phyloP scores from a whole-genome alignment of 2,888 invertebrate species.

The Lumbricus terrestris region DNA sequence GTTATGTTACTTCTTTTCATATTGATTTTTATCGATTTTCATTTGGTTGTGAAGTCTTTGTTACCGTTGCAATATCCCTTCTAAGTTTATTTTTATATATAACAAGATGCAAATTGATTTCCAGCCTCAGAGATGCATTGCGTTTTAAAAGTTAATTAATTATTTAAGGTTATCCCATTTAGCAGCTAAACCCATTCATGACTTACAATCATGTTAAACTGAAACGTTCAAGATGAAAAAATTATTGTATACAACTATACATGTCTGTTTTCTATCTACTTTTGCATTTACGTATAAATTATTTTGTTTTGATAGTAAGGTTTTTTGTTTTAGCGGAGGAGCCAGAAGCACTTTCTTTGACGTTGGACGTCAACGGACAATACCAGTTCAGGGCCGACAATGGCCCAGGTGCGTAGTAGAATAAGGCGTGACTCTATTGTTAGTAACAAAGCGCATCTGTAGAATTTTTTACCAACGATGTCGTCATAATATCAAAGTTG shows the following conservation, averaged over 20 bases:
- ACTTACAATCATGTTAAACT: not conserved
- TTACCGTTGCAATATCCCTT: not conserved
- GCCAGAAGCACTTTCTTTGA: slow-evolving; percentile 6
- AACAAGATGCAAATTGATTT: not conserved
- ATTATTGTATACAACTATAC: no score
- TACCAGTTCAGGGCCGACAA: slow-evolving; percentile 24
- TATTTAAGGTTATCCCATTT: not conserved
- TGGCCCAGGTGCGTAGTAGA: slow-evolving; percentile 12
- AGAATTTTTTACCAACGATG: not conserved
- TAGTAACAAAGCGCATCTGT: no score
- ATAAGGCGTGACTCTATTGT: not conserved
- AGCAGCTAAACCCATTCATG: not conserved
- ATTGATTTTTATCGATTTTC: not conserved
- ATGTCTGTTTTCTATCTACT: not conserved
- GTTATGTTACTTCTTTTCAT: not conserved
- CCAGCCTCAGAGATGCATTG: not conserved
- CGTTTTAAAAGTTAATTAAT: not conserved
- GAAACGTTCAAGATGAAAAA: no score
- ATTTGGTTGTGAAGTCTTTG: not conserved
- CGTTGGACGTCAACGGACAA: slow-evolving; percentile 20
- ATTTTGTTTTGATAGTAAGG: not conserved
- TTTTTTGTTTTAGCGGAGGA: slow-evolving; percentile 5
- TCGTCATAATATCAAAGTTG: not conserved
- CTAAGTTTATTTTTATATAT: not conserved
- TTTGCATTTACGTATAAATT: not conserved